phyloP scores from a whole-genome alignment of 1,140 invertebrate genomes.

The Drosophila nikananu region DNA sequence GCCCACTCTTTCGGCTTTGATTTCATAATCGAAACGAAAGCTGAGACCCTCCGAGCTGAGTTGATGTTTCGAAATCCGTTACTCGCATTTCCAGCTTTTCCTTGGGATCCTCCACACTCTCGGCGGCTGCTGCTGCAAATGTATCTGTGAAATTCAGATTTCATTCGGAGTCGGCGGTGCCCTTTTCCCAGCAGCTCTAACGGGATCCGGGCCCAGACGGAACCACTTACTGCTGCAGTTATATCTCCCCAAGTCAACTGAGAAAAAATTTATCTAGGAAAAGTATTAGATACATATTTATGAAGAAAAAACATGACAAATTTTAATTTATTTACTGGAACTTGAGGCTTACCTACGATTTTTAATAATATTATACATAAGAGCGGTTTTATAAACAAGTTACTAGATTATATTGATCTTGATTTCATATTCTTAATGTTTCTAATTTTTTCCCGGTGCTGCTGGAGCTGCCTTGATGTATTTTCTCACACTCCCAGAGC shows the following conservation, averaged over 20 bases:
- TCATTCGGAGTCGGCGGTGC: conserved; percentile 8
- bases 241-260: conserved; percentile 3
- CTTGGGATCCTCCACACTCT: conserved; percentile 33
- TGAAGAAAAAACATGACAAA: background rate
- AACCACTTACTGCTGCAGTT: conserved; percentile 31
- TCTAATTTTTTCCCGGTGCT: conserved; percentile 7
- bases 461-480: conserved; percentile 37
- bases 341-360: too few relatives aligned
- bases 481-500: conserved; percentile 71
- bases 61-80: conserved; percentile 47
- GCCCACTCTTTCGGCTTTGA: conserved; percentile 31
- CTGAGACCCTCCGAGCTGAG: conserved; percentile 14
- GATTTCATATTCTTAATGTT: background rate
- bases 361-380: too few relatives aligned
- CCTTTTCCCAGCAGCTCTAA: conserved; percentile 48
- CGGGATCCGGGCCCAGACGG: conserved; percentile 38
- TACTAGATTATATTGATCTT: background rate
- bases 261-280: background rate
- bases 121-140: background rate
- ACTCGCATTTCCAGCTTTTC: conserved; percentile 44
- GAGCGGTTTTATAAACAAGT: background rate
- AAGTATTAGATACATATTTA: background rate
- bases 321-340: background rate
- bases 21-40: conserved; percentile 56
- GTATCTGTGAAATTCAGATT: conserved; percentile 20